Evolutionary conservation across 37 sponge, comb jelly and placozoan genomes (phyloP).

Genomic region (Beroe ovata): DNA sequence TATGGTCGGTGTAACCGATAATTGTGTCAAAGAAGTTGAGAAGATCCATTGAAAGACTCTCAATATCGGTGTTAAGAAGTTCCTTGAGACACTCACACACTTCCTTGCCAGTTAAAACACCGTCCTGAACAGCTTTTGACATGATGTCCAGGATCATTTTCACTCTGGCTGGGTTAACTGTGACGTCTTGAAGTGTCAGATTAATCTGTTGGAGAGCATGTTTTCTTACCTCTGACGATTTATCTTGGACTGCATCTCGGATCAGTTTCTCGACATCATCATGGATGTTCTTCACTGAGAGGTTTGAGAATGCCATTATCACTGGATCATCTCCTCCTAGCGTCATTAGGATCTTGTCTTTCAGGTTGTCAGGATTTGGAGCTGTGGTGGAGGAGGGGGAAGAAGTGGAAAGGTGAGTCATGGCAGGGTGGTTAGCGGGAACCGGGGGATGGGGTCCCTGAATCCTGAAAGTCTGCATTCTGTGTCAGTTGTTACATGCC

Average conservation of each 20-base stretch:
- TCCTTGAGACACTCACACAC: conserved; percentile 46
- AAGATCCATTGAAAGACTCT: conserved; percentile 60
- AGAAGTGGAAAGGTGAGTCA: neutral
- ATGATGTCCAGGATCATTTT: conserved; percentile 19
- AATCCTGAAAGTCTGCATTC: too few relatives aligned
- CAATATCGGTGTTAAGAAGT: conserved; percentile 17
- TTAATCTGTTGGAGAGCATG: conserved; percentile 24
- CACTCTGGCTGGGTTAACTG: conserved; percentile 5
- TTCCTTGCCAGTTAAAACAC: conserved; percentile 7
- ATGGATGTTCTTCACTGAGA: conserved; percentile 40
- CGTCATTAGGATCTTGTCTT: conserved; percentile 34
- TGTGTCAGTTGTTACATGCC: too few relatives aligned
- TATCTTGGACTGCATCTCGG: conserved; percentile 40
- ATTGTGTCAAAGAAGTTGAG: conserved; percentile 25
- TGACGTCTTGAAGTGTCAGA: conserved; percentile 28
- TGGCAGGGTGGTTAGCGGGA: conserved; percentile 17
- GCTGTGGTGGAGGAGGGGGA: conserved; percentile 23
- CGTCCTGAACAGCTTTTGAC: conserved; percentile 31
- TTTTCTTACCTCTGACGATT: neutral
- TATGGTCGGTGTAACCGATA: conserved; percentile 27
- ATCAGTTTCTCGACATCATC: conserved; percentile 18
- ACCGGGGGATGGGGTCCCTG: too few relatives aligned
- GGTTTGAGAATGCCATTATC: conserved; percentile 57
- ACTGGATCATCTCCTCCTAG: conserved; percentile 63
- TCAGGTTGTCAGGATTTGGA: conserved; percentile 50